Percentiles rank a stretch among this genome's conserved stretches.
Evolutionary conservation across 2,888 invertebrate genomes (phyloP).

Genomic region (Maniola hyperantus): DNA sequence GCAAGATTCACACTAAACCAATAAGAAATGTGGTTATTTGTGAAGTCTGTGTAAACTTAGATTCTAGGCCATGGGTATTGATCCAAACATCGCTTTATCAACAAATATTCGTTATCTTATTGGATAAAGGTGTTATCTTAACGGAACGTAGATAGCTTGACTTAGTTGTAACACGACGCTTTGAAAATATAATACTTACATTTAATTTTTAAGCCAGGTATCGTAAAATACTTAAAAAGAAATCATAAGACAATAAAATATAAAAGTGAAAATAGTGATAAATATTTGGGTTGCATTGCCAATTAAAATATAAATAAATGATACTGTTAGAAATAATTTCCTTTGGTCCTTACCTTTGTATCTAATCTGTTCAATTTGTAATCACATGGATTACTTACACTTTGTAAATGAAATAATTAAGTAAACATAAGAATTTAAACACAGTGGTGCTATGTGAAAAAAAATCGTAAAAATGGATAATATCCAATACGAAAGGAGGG

Average conservation of each 20-base stretch:
- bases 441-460: neutral
- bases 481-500: slow-evolving; percentile 47
- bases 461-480: slow-evolving; percentile 30
- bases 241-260: neutral
- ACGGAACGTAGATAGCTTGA: slow-evolving; percentile 45
- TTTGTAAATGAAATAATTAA: slow-evolving; percentile 6
- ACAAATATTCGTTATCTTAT: slow-evolving; percentile 54
- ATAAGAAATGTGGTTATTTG: slow-evolving; percentile 35
- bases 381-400: neutral
- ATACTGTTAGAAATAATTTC: neutral
- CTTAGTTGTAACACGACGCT: slow-evolving; percentile 46
- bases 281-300: neutral
- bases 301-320: neutral
- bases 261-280: neutral
- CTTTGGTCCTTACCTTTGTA: neutral
- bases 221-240: neutral
- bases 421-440: neutral
- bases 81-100: slow-evolving; percentile 46
- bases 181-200: slow-evolving; percentile 39
- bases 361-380: neutral
- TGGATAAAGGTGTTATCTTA: slow-evolving; percentile 62
- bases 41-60: slow-evolving; percentile 38
- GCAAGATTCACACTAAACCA: slow-evolving; percentile 12
- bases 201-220: slow-evolving; percentile 17
- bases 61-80: slow-evolving; percentile 49